Conservation (phyloP, 2,113 vertebrate species). For the Cebus imitator region DNA sequence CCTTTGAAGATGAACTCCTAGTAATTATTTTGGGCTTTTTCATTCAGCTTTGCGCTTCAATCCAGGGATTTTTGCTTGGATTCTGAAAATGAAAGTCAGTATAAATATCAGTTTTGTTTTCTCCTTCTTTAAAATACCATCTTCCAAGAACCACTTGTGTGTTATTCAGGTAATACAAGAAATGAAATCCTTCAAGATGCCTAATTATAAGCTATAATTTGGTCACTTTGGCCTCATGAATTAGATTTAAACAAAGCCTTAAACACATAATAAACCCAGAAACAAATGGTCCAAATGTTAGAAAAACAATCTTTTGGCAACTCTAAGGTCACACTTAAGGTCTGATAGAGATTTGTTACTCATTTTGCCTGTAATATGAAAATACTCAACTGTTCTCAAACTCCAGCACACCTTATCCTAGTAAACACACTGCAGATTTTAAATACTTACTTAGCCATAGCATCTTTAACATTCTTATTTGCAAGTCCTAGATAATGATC, state of each 20-base stretch:
- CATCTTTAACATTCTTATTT: constrained; percentile 93
- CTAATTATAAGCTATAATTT: neutral
- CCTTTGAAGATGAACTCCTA: constrained; percentile 82
- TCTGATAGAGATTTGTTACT: neutral
- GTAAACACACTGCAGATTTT: neutral
- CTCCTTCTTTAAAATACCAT: neutral
- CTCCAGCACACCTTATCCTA: neutral
- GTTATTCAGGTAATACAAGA: neutral
- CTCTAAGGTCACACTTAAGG: neutral
- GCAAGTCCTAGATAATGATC: constrained; percentile 93
- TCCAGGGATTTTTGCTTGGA: constrained; percentile 96
- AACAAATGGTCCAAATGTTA: neutral
- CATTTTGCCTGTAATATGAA: neutral
- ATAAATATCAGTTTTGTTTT: constrained; percentile 1
- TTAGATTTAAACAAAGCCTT: constrained; percentile 22
- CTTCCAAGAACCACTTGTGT: neutral
- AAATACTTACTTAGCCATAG: constrained; percentile 92
- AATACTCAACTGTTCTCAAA: neutral
- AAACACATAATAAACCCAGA: neutral
- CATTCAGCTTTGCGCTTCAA: constrained; percentile 96
- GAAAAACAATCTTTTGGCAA: neutral
- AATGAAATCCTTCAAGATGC: neutral
- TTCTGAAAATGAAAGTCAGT: constrained; percentile 83
- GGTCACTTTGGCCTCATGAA: neutral
- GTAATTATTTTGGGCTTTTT: constrained; percentile 76